Evolutionary conservation across 2,113 vertebrate genomes (phyloP), one percentile per base, ranked within the genome.

Genomic region (Oostethus manadensis): DNA sequence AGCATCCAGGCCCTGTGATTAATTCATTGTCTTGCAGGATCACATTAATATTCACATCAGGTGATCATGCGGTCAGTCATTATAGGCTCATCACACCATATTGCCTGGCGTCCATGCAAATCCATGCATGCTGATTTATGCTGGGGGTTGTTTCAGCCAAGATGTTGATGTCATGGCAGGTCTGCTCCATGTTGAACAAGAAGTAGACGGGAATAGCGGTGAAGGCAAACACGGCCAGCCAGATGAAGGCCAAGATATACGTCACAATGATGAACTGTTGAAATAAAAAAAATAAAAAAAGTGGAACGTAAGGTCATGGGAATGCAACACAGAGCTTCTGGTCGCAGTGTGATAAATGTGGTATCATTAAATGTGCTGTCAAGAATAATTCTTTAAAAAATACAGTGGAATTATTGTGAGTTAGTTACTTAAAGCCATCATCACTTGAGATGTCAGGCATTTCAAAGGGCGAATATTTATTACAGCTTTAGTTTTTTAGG

Each of bases 31-130:
- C 58, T 59, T 57, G 16, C 61, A 49, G 22, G 17, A 60, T 20
- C 10, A 21, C 70, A 79, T 84, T 81, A 76, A 51, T 64, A 80
- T 84, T 80, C 78, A 69, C 65, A 23, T 76, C 71, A 75, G 68
- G 68, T 10, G 59, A 51, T 59, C 64, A 56, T 46, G 71, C 22
- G 58, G 70, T 66, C 62, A 66, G 64, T 71, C 69, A 67, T 81
- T 72, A 64, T 33, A 59, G 53, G 62, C 62, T 22, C 59, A 66
- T 79, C 89, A 4, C 86, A 98, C 97, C 95, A 0, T 93, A 99
- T 92, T 97, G 96, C 77, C 97, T 92, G 74, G 95, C 93, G 40
- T 99, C 96, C 2, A 95, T 93, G 82, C 97, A 99, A 65, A 99
- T 88, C 85, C 90, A 89, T 58, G 63, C 60, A 8, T 90, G 91